phyloP scores from a whole-genome alignment of 2,113 vertebrate genomes.

The Coryphaenoides rupestris region DNA sequence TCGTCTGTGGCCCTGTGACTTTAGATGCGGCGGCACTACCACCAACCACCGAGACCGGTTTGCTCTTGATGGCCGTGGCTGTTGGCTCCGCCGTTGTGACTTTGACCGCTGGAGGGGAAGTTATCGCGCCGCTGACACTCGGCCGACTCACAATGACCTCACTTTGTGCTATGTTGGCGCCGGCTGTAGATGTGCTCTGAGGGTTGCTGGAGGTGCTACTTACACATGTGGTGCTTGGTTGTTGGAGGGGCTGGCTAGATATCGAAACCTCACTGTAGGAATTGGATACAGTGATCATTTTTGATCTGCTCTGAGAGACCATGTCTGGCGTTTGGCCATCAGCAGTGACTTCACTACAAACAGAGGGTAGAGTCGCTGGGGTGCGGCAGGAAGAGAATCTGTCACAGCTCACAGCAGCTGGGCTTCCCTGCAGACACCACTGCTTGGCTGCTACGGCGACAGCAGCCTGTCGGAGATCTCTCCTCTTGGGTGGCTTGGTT shows the following conservation, averaged over 20 bases:
- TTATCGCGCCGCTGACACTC: slow-evolving; percentile 1
- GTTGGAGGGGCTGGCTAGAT: slow-evolving; percentile 17
- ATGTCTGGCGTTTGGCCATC: background rate
- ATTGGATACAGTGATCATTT: slow-evolving; percentile 24
- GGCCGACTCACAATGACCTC: slow-evolving; percentile 17
- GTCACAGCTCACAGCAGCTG: slow-evolving; percentile 27
- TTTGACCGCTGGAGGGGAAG: slow-evolving; percentile 26
- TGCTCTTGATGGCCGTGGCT: slow-evolving; percentile 29
- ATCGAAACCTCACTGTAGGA: slow-evolving; percentile 28
- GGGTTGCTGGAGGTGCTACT: slow-evolving; percentile 19
- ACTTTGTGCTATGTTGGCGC: slow-evolving; percentile 29
- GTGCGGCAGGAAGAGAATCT: slow-evolving; percentile 13
- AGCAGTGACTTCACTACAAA: slow-evolving; percentile 5
- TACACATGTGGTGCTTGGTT: slow-evolving; percentile 29
- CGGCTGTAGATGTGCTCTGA: slow-evolving; percentile 10
- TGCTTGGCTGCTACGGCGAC: slow-evolving; percentile 54
- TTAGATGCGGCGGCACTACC: slow-evolving; percentile 27
- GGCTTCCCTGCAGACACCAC: slow-evolving; percentile 31
- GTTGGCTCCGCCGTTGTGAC: slow-evolving; percentile 24
- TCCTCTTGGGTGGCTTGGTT: slow-evolving; percentile 70
- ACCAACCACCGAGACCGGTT: slow-evolving; percentile 30
- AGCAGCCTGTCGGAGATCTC: slow-evolving; percentile 51
- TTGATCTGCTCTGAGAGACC: slow-evolving; percentile 26
- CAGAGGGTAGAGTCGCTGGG: slow-evolving; percentile 20
- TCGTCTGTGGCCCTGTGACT: slow-evolving; percentile 34